Percentiles rank a stretch among this genome's conserved stretches.
Conservation (phyloP, 2,797 vertebrate genomes). For the Periparus ater region DNA sequence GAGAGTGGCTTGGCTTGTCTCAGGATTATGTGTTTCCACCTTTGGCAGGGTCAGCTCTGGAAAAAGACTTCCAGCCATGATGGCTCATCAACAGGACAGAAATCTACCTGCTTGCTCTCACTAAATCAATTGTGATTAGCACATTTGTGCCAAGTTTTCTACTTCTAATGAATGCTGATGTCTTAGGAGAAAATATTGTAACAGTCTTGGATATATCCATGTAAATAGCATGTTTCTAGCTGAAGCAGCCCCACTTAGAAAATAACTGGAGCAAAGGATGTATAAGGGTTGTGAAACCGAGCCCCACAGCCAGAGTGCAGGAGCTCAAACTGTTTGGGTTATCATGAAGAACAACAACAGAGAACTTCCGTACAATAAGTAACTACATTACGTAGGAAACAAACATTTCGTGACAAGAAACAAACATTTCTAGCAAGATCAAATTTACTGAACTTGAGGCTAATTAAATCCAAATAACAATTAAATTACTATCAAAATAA, state of each 20-base stretch:
- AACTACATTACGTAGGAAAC: conserved; percentile 33
- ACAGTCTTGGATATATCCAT: background rate
- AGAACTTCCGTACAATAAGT: conserved; percentile 11
- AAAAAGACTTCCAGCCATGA: rapidly evolving
- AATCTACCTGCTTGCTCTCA: background rate
- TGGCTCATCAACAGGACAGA: background rate
- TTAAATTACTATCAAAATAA: conserved; percentile 34
- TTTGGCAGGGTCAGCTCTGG: background rate
- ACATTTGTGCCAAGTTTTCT: background rate
- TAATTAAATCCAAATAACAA: conserved; percentile 47
- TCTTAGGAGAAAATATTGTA: background rate
- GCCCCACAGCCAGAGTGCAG: background rate
- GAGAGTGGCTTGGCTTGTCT: background rate
- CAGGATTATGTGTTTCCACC: background rate
- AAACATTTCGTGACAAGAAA: conserved; percentile 60
- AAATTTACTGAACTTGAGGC: conserved; percentile 45
- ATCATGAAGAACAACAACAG: background rate
- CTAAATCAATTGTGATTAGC: background rate
- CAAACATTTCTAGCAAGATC: conserved; percentile 37
- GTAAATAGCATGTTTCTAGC: background rate
- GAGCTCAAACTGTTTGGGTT: background rate
- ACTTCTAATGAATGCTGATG: background rate
- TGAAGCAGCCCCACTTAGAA: background rate
- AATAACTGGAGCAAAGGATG: background rate
- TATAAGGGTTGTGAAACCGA: background rate